phyloP scores from a whole-genome alignment of 92 coral and sea anemone species.

The Porites cylindrica region DNA sequence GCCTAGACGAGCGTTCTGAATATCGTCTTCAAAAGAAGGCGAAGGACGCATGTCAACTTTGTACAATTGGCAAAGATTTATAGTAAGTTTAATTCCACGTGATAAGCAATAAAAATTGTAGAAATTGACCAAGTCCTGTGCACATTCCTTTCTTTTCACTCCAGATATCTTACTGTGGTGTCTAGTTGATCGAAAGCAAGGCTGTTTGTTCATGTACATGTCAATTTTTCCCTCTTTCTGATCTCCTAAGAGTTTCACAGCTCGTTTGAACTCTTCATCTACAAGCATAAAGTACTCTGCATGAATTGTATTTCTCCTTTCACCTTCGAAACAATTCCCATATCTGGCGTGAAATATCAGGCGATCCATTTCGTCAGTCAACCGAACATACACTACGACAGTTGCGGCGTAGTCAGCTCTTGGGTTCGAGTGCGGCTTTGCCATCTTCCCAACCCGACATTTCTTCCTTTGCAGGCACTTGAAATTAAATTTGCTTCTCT shows the following conservation, averaged over 20 bases:
- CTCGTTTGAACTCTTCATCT: too few relatives aligned
- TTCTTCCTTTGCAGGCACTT: slow-evolving; percentile 1
- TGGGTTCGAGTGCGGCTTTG: slow-evolving; percentile 2
- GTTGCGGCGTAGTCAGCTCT: too few relatives aligned
- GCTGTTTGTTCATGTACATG: neutral
- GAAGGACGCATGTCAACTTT: slow-evolving; percentile 22
- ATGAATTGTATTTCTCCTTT: slow-evolving; percentile 14
- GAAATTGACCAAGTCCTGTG: slow-evolving; percentile 24
- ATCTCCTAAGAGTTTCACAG: too few relatives aligned
- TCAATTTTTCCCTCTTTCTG: too few relatives aligned
- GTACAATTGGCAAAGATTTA: slow-evolving; percentile 41
- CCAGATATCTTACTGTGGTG: too few relatives aligned
- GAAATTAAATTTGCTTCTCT: neutral
- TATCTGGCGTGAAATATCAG: too few relatives aligned
- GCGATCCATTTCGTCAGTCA: neutral
- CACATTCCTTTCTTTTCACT: slow-evolving; percentile 28
- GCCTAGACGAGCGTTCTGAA: too few relatives aligned
- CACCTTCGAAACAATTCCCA: neutral
- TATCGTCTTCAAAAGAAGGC: neutral
- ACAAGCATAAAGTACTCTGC: too few relatives aligned
- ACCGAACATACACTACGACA: neutral
- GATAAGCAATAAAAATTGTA: neutral
- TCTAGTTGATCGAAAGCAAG: too few relatives aligned
- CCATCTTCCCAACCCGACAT: slow-evolving; percentile 21
- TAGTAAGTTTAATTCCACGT: too few relatives aligned